Conservation (phyloP, 2,113 vertebrate species). For the Oncorhynchus keta region DNA sequence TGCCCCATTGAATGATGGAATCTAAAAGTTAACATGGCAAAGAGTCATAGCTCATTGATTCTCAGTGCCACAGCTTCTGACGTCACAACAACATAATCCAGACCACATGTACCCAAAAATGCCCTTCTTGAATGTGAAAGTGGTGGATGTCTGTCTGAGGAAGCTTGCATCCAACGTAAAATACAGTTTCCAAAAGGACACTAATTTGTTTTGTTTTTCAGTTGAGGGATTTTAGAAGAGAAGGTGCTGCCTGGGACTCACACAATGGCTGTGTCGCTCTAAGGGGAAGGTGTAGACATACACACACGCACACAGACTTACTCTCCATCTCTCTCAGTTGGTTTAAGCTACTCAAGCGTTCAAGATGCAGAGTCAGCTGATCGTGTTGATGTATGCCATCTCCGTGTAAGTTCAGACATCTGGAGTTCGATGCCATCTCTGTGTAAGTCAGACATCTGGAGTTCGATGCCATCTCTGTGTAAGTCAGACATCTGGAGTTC, state of each 20-base stretch:
- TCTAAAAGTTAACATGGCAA: conserved; percentile 50
- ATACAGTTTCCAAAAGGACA: conserved; percentile 17
- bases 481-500: too few species aligned
- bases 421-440: too few species aligned
- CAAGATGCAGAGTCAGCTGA: conserved; percentile 13
- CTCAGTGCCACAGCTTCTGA: conserved; percentile 35
- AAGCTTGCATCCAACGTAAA: conserved; percentile 54
- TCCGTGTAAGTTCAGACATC: too few species aligned
- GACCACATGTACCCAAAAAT: conserved; percentile 57
- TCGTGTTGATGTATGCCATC: conserved; percentile 10
- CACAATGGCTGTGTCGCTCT: not conserved
- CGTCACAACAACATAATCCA: conserved; percentile 52
- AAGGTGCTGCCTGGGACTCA: not conserved
- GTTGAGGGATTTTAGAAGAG: conserved; percentile 4
- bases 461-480: too few species aligned
- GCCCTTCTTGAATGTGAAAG: conserved; percentile 33
- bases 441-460: too few species aligned
- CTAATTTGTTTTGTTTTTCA: not conserved
- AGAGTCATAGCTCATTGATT: conserved; percentile 61
- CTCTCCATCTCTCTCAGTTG: not conserved
- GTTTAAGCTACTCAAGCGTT: not conserved
- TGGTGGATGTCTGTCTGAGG: conserved; percentile 38
- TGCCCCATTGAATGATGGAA: conserved; percentile 57
- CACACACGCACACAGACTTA: not conserved
- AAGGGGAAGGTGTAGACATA: not conserved